These are phyloP conservation scores for Bilobella aurantiaca DNA, from an alignment of 1,140 invertebrate species.

Conservation along the genomic window DNA sequence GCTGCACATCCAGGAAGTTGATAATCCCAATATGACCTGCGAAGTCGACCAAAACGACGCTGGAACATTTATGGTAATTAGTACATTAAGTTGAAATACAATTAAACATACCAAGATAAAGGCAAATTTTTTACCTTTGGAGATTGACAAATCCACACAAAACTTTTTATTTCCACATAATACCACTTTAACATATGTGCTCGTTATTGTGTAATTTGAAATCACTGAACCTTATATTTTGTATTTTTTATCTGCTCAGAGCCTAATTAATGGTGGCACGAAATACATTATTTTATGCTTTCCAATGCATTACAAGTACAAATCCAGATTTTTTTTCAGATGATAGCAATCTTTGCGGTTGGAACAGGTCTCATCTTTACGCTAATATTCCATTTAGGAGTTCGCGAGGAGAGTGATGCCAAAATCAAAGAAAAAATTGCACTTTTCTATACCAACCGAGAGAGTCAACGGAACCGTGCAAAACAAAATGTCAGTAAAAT, in stretches of 20 bases:
- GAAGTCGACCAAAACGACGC: not conserved
- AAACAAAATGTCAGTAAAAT: no score
- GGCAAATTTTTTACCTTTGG: no score
- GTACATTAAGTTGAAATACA: no score
- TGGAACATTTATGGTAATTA: constrained; percentile 3
- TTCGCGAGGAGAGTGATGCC: constrained; percentile 39
- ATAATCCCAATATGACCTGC: not conserved
- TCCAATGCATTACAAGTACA: no score
- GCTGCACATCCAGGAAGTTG: constrained; percentile 39
- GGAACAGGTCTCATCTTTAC: constrained; percentile 58
- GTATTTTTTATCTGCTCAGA: constrained; percentile 14
- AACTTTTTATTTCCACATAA: no score
- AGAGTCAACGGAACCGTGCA: no score
- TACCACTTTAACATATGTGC: no score
- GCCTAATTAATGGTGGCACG: no score
- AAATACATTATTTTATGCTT: no score
- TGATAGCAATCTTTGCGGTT: constrained; percentile 62
- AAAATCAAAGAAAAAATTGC: constrained; percentile 24
- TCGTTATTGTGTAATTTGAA: no score
- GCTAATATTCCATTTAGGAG: constrained; percentile 62
- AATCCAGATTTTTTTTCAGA: constrained; percentile 47
- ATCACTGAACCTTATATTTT: not conserved
- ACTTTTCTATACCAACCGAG: constrained; percentile 24
- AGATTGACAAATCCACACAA: no score
- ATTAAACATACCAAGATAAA: no score